Conservation (phyloP, 2,113 vertebrate species). For the Corythoichthys intestinalis region DNA sequence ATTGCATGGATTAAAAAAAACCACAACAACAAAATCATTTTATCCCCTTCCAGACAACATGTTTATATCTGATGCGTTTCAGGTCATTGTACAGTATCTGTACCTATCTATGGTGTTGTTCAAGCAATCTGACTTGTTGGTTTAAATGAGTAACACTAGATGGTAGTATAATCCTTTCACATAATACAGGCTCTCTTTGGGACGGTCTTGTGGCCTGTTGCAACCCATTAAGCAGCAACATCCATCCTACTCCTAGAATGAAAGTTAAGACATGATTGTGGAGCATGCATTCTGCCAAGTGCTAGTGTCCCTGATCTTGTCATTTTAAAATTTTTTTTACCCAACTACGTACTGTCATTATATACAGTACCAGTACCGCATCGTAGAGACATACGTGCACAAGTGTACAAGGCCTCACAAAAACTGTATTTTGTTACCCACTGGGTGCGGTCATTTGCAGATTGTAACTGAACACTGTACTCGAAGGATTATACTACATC, state of each 20-base stretch:
- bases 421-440: slow-evolving; percentile 1
- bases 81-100: not conserved
- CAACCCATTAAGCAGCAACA: too few species aligned
- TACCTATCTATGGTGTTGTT: not conserved
- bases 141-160: slow-evolving; percentile 55
- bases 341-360: not conserved
- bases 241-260: too few species aligned
- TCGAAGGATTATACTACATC: not conserved
- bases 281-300: not conserved
- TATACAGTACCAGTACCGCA: too few species aligned
- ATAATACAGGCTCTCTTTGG: slow-evolving; percentile 2
- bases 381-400: not conserved
- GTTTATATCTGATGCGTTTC: not conserved
- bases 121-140: slow-evolving; percentile 1
- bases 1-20: not conserved
- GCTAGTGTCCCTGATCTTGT: not conserved
- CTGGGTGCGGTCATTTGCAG: not conserved
- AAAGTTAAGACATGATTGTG: not conserved
- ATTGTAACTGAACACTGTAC: not conserved
- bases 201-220: too few species aligned
- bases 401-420: slow-evolving; percentile 2
- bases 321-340: not conserved
- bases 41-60: not conserved
- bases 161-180: slow-evolving; percentile 44
- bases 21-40: not conserved